Percentiles rank a stretch among this genome's conserved stretches.
These are phyloP conservation scores for Pachycephala philippinensis DNA, from an alignment of 2,113 vertebrate species.

Conservation along the genomic window DNA sequence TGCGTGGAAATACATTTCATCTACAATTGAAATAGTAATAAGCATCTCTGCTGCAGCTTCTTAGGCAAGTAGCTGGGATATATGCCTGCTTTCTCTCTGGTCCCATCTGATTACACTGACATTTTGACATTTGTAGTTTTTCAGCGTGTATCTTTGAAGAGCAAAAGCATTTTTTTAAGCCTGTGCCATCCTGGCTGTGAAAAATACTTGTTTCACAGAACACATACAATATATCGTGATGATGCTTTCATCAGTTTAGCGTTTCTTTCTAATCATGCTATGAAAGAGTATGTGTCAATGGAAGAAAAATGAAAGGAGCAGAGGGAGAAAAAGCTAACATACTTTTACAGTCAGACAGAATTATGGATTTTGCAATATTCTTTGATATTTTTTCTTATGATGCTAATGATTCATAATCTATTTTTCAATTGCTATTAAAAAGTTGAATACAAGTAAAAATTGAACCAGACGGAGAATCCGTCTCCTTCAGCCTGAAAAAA, in stretches of 20 bases:
- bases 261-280: slow-evolving; percentile 2
- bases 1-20: not conserved
- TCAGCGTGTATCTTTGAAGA: not conserved
- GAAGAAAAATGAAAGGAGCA: not conserved
- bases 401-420: not conserved
- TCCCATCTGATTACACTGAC: not conserved
- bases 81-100: not conserved
- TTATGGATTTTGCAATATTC: not conserved
- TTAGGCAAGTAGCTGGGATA: not conserved
- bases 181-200: not conserved
- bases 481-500: not conserved
- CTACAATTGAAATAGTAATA: not conserved
- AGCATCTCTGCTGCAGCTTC: not conserved
- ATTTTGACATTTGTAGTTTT: slow-evolving; percentile 7
- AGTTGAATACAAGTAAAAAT: not conserved
- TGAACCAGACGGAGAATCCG: not conserved
- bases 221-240: not conserved
- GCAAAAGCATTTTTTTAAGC: not conserved
- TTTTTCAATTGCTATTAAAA: not conserved
- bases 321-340: not conserved
- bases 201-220: slow-evolving; percentile 1
- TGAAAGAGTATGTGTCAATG: not conserved
- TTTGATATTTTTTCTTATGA: not conserved
- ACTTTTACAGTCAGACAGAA: not conserved
- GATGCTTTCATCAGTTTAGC: not conserved